Evolutionary conservation across 2,113 vertebrate species (phyloP).

Genomic region (Chaenocephalus aceratus): DNA sequence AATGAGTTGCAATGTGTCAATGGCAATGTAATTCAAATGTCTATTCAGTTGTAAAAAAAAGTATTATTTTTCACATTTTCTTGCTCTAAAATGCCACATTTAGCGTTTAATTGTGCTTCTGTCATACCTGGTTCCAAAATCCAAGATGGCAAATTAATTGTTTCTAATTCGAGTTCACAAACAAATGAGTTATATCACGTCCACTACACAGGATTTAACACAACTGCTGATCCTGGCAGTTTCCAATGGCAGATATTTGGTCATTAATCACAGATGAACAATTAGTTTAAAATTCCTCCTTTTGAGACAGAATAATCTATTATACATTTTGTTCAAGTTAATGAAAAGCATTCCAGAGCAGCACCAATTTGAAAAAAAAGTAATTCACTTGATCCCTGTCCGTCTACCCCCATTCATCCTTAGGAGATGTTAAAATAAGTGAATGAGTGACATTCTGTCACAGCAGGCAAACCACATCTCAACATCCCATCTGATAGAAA

Average conservation of each 20-base stretch:
- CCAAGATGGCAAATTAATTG: too few relatives aligned
- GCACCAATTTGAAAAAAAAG: background rate
- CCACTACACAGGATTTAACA: background rate
- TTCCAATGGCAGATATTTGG: background rate
- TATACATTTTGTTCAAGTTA: background rate
- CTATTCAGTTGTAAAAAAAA: too few relatives aligned
- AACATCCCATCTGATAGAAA: constrained; percentile 13
- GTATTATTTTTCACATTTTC: too few relatives aligned
- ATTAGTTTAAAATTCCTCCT: too few relatives aligned
- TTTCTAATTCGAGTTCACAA: too few relatives aligned
- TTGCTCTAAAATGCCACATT: too few relatives aligned
- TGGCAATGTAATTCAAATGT: too few relatives aligned
- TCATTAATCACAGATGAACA: background rate
- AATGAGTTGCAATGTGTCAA: too few relatives aligned
- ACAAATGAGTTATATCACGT: too few relatives aligned
- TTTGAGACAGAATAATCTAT: background rate
- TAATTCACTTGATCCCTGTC: constrained; percentile 42
- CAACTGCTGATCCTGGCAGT: background rate
- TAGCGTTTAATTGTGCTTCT: too few relatives aligned
- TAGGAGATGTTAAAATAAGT: background rate
- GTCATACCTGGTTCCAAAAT: too few relatives aligned
- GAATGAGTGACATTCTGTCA: constrained; percentile 31
- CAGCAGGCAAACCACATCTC: constrained; percentile 9
- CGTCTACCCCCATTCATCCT: constrained; percentile 13
- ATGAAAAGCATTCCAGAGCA: constrained; percentile 12